Evolutionary conservation across 2,797 vertebrate genomes (phyloP).

Genomic region (Emydoidea blandingii): DNA sequence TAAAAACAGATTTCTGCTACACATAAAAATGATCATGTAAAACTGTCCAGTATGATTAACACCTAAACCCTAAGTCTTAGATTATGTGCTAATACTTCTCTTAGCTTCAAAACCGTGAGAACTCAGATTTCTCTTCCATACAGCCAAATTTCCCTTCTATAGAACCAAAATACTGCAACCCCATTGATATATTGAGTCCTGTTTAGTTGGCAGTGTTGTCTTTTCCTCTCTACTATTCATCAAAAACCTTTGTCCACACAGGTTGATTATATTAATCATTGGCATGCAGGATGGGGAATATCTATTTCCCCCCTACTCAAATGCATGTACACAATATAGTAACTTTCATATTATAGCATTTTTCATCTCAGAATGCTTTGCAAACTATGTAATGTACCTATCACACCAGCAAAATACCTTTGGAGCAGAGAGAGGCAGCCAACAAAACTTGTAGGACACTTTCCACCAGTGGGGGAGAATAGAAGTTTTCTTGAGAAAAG

Average conservation of each 20-base stretch:
- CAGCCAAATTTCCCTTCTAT: neutral
- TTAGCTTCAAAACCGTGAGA: conserved; percentile 3
- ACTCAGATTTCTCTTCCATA: neutral
- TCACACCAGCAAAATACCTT: neutral
- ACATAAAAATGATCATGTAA: neutral
- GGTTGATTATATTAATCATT: neutral
- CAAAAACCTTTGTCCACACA: neutral
- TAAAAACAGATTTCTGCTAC: conserved; percentile 20
- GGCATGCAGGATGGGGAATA: neutral
- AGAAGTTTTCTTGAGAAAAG: conserved; percentile 67
- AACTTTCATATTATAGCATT: neutral
- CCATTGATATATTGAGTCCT: neutral
- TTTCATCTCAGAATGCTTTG: neutral
- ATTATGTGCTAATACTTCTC: conserved; percentile 33
- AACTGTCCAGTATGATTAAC: neutral
- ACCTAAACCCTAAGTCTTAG: neutral
- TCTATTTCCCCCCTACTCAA: neutral
- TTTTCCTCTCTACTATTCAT: neutral
- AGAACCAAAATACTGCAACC: neutral
- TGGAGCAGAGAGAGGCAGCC: conserved; percentile 65
- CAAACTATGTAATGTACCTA: neutral
- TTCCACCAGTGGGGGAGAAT: conserved; percentile 51
- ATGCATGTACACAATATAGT: neutral
- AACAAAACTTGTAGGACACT: conserved; percentile 43
- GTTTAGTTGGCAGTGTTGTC: neutral